phyloP scores from a whole-genome alignment of 2,888 invertebrate genomes.

The Aradus depressus region DNA sequence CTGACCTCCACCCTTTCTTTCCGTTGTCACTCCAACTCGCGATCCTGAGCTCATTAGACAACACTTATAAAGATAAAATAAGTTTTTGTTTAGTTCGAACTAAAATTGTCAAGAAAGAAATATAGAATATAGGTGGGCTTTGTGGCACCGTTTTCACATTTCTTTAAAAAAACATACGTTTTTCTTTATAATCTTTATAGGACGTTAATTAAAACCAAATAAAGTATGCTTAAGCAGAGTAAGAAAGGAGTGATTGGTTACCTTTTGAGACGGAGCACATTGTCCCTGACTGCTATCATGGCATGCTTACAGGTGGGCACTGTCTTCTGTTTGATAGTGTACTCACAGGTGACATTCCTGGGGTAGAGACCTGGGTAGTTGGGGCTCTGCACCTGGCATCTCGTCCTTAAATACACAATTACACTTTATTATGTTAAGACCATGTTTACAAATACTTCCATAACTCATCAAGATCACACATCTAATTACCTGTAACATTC shows the following conservation, averaged over 20 bases:
- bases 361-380: slow-evolving; percentile 84
- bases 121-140: too few relatives aligned
- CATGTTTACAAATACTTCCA: not conserved
- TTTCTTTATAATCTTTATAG: too few relatives aligned
- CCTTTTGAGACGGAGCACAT: slow-evolving; percentile 24
- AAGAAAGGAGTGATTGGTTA: not conserved
- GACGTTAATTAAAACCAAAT: not conserved
- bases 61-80: too few relatives aligned
- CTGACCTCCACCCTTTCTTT: too few relatives aligned
- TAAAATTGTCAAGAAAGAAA: too few relatives aligned
- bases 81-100: too few relatives aligned
- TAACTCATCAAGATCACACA: not conserved
- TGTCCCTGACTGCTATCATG: slow-evolving; percentile 68
- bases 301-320: slow-evolving; percentile 83
- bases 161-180: too few relatives aligned
- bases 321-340: slow-evolving; percentile 72
- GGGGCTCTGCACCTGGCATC: slow-evolving; percentile 77
- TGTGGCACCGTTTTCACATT: too few relatives aligned
- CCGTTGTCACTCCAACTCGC: too few relatives aligned
- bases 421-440: too few relatives aligned
- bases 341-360: slow-evolving; percentile 82
- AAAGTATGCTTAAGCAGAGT: not conserved
- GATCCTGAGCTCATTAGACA: too few relatives aligned
- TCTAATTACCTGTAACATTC: slow-evolving; percentile 51
- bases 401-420: slow-evolving; percentile 45